Evolutionary conservation across 2,888 invertebrate species (phyloP), one percentile per base, ranked within the genome.

Genomic region (Cheilosia variabilis): DNA sequence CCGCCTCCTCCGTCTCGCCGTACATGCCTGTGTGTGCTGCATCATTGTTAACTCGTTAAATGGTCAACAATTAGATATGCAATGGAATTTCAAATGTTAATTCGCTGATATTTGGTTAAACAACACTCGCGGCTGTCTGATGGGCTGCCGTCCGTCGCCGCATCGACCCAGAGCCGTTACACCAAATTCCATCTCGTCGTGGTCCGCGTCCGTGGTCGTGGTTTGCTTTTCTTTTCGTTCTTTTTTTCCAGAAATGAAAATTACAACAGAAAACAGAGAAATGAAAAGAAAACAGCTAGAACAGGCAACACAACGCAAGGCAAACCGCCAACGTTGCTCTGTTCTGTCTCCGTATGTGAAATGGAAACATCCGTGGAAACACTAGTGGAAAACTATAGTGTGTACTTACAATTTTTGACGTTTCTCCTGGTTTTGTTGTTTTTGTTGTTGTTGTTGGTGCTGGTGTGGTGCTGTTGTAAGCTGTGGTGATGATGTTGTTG

Each of bases 91-190:
- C 62, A 81, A 79, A 86, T 86, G 86, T 86, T 81, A 81, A 71
- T 81, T 86, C 76, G 86, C 76, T 81, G 86, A 81, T 86, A 86
- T 86, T 86, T 81, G 81, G 76, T 77, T 68, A 86, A 81, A 86
- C 76, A 77, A 57, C 62, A 71, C 50, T 65, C 65, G 62, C 34
- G 80, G 9, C 34, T 65, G 80, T 75, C 69, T 80, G 63, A 79
- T 57, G 31, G 71, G 43, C 27, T 41, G 17, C 45, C 57, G 15
- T 22, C 22, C 27, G 45, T 7, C 17, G 45, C 45, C 47, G 47
- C 47, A 45, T 53, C 55, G 52, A 43, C 45, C 60, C 57, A 45
- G 57, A 17, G 80, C 86, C 86, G 81, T 86, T 86, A 86, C 71
- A 77, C 60, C 66, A 60, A 81, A 86, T 86, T 86, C 86, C 86